These are phyloP conservation scores for Drosophila sechellia DNA, from an alignment of 1,140 invertebrate genomes.

Conservation along the genomic window DNA sequence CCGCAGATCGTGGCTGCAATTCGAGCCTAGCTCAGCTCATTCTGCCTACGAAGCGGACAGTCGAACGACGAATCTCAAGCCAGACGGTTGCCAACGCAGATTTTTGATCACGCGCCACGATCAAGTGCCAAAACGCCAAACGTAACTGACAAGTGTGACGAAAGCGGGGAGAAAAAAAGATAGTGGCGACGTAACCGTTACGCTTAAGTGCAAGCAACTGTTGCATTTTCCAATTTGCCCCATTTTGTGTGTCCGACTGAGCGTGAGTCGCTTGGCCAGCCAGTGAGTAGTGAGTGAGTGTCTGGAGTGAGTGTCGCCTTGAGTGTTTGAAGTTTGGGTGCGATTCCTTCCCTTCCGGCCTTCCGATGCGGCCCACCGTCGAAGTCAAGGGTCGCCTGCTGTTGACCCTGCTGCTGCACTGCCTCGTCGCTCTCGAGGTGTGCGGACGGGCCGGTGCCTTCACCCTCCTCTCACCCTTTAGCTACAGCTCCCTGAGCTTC, in stretches of 20 bases:
- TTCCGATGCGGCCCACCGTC: slow-evolving; percentile 44
- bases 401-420: slow-evolving; percentile 63
- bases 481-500: slow-evolving; percentile 78
- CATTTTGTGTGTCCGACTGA: slow-evolving; percentile 37
- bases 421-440: slow-evolving; percentile 59
- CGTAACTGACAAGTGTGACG: slow-evolving; percentile 26
- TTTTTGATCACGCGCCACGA: slow-evolving; percentile 2
- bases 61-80: slow-evolving; percentile 61
- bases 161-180: slow-evolving; percentile 32
- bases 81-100: slow-evolving; percentile 46
- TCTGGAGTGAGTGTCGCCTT: slow-evolving; percentile 23
- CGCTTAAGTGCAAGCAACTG: slow-evolving; percentile 68
- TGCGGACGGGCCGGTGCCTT: slow-evolving; percentile 71
- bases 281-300: slow-evolving; percentile 28
- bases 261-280: slow-evolving; percentile 26
- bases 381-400: slow-evolving; percentile 45
- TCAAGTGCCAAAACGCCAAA: slow-evolving; percentile 13
- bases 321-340: background rate
- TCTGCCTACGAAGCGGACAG: slow-evolving; percentile 40
- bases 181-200: slow-evolving; percentile 74
- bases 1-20: slow-evolving; percentile 14
- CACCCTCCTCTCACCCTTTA: slow-evolving; percentile 80
- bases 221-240: slow-evolving; percentile 75
- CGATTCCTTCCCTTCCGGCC: slow-evolving; percentile 8
- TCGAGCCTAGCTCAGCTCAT: slow-evolving; percentile 42